Percentiles rank a stretch among this genome's conserved stretches.
These are phyloP conservation scores for Opisthograptis luteolata DNA, from an alignment of 2,888 invertebrate species.

Conservation along the genomic window DNA sequence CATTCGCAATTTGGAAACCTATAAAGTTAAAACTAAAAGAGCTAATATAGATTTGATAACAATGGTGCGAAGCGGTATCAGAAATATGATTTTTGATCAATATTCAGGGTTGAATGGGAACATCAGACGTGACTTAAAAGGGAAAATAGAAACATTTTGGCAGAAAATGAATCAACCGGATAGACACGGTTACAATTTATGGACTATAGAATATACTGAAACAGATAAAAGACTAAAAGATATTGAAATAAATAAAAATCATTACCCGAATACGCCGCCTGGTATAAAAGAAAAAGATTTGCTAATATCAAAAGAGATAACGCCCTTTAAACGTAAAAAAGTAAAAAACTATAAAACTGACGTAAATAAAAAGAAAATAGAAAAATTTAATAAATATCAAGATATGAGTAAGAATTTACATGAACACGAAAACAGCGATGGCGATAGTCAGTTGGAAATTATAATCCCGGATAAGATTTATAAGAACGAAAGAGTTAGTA, in stretches of 20 bases:
- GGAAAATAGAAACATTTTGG: conserved; percentile 38
- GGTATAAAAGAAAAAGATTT: too few species aligned
- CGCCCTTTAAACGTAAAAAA: too few species aligned
- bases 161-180: conserved; percentile 17
- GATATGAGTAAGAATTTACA: conserved; percentile 2
- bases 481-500: too few species aligned
- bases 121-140: conserved; percentile 42
- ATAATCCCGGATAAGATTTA: too few species aligned
- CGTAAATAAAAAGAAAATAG: too few species aligned
- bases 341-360: too few species aligned
- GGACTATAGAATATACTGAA: conserved; percentile 13
- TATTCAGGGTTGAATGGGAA: conserved; percentile 45
- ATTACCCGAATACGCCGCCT: too few species aligned
- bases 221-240: too few species aligned
- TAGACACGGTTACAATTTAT: conserved; percentile 3
- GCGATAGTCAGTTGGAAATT: too few species aligned
- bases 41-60: conserved; percentile 38
- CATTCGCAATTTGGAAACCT: conserved; percentile 44
- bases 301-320: too few species aligned
- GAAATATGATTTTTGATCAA: conserved; percentile 52
- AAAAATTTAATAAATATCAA: too few species aligned
- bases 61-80: conserved; percentile 44
- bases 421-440: conserved; percentile 4
- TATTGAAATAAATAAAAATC: too few species aligned
- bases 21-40: conserved; percentile 38